Conservation (phyloP, 2,113 vertebrate species). For the Cercopithecus mona region DNA sequence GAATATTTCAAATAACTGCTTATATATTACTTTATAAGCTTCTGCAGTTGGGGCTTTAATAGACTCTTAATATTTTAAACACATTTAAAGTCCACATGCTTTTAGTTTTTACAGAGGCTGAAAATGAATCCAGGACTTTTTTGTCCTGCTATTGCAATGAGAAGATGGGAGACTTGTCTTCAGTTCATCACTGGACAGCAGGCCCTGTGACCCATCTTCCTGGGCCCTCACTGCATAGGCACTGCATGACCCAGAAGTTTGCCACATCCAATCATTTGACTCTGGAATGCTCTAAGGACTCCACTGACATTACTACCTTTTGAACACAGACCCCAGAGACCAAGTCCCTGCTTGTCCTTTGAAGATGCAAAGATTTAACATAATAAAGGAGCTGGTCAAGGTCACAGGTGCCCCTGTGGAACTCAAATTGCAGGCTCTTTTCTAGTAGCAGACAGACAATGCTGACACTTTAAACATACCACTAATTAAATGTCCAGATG, state of each 20-base stretch:
- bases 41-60: conserved; percentile 40
- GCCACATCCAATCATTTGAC: not conserved
- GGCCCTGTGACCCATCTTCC: fast-evolving
- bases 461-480: not conserved
- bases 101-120: conserved; percentile 49
- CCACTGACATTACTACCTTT: not conserved
- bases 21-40: conserved; percentile 30
- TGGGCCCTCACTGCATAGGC: not conserved
- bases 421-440: not conserved
- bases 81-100: not conserved
- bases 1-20: conserved; percentile 45
- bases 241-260: not conserved
- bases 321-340: not conserved
- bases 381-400: not conserved
- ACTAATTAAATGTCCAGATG: not conserved
- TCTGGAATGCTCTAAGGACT: not conserved
- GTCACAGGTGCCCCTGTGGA: not conserved
- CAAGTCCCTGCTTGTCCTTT: not conserved
- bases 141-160: not conserved
- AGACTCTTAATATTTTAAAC: conserved; percentile 63
- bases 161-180: not conserved
- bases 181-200: not conserved
- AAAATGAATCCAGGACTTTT: conserved; percentile 11
- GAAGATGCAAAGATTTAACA: not conserved
- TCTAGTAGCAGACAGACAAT: not conserved